Base-by-base conservation (phyloP, 2,113 vertebrate species). In the Hemiprocne comata region DNA sequence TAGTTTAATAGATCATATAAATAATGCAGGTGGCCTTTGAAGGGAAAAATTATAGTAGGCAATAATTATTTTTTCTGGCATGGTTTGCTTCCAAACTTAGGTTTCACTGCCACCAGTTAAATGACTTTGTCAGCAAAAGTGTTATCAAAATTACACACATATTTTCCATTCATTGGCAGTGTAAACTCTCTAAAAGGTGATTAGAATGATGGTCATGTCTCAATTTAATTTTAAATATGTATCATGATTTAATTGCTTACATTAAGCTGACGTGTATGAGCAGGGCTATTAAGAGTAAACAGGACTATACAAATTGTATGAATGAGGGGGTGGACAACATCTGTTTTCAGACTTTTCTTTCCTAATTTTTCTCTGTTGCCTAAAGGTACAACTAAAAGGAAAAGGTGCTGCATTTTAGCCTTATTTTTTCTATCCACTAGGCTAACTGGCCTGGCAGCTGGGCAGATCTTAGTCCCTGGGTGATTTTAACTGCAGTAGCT, bases 41-140 rank as follows among this genome's bases (percentile, higher is more conserved):
- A 58, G 40, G 50, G 21, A 4, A 7, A 34, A 77, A 91, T 72
- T 80, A 72, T 50, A 90, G 38, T 17, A 70, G 42, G 48, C 61
- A 89, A 55, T 88, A 90, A 85, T 90, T 95, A 77, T 80, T 96
- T 97, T 82, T 65, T 48, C 87, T 93, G 84, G 77, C 66, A 57
- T 60, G 42, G 42, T 48, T 93, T 71, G 29, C 73, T 88, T 94
- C 70, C 89, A 97, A 60, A 94, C 78, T 94, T 89, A 93, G 54
- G 75, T 93, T 91, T 91, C 87, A 80, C 64, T 94, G 48, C 60
- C 57, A 76, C 83, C 77, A 89, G 85, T 93, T 91, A 96, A 92
- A 88, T 29, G 2, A 84, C 46, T 93, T 38, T 80, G 74, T 94
- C 93, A 78, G 71, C 50, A 74, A 91, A 95, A 66, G 9, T 3